Base-by-base conservation (phyloP, 2,888 invertebrate species). In the Tubulanus polymorphus region DNA sequence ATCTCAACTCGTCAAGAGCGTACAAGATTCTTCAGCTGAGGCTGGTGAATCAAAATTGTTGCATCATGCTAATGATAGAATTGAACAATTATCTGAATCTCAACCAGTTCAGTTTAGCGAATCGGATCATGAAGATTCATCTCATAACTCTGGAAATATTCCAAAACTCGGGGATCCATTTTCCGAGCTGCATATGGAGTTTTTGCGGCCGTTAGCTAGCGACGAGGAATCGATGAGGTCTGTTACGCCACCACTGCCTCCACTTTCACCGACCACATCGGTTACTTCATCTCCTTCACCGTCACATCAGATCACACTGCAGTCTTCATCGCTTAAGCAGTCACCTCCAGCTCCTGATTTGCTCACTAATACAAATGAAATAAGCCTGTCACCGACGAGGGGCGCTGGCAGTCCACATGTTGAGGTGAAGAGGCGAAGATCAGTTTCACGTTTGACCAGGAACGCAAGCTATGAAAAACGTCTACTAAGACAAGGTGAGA, bases 161-260 rank as follows among this genome's bases (percentile, higher is more conserved):
- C 41, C 41, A 41, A 41, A 41, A 41, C 23, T 41, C 6, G 41
- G 41, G 6, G 41, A 41, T 41, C 41, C 41, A 15, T 41, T 41
- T 15, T 23, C 18, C 6, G 41, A 41, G 6, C 5, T 15, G 6
- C 20, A 8, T 8, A 20, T 41, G 20, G 41, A 41, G 6, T 20
- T 20, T 41, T 18, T 18, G 6, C 23, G 18, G 15, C 41, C 41
- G 3, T 20, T 20, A 18, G 23, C 23, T 3, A 41, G 41, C 18
- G 41, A 41, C 23, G 68, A 66, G 48, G 61, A 60, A 20, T 65
- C 68, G 8, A 63, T 69, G 8, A 55, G 63, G 12, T 70, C 71
- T 10, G 64, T 67, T n/a, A 72, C 70, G 15, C 68, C 69, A 5
- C 71, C 72, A 27, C 62, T 70, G 37, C 69, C 69, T 35, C 69